Evolutionary conservation across 2,888 invertebrate species (phyloP).

Genomic region (Cheilosia soror): DNA sequence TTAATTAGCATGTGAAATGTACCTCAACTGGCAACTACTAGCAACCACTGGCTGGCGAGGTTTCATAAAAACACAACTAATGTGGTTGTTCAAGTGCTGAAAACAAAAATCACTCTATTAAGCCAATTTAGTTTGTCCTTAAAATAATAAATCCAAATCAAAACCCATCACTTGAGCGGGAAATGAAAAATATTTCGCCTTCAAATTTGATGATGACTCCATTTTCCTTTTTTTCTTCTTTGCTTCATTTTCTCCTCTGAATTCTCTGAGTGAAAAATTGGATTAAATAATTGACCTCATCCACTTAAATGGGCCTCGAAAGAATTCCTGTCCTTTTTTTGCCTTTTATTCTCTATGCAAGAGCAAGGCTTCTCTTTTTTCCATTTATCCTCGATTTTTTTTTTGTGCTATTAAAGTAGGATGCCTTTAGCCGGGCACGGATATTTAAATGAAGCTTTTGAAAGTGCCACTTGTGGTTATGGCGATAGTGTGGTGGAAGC

Average conservation of each 20-base stretch:
- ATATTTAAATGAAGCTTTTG: slow-evolving; percentile 64
- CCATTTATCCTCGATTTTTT: slow-evolving; percentile 12
- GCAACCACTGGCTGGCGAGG: too few species aligned
- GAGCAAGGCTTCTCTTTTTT: slow-evolving; percentile 13
- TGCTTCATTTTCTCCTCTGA: not conserved
- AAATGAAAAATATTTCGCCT: slow-evolving; percentile 1
- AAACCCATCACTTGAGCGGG: not conserved
- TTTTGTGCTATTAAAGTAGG: not conserved
- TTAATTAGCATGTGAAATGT: too few species aligned
- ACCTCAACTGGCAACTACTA: too few species aligned
- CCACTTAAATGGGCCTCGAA: slow-evolving; percentile 63
- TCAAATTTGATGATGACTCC: slow-evolving; percentile 22
- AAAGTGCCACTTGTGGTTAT: slow-evolving; percentile 44
- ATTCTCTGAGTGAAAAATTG: slow-evolving; percentile 66
- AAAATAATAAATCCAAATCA: not conserved
- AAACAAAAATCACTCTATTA: not conserved
- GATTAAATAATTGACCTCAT: slow-evolving; percentile 73
- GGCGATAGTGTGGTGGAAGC: slow-evolving; percentile 7
- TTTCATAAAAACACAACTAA: too few species aligned
- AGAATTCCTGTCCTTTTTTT: slow-evolving; percentile 25
- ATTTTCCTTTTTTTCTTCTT: slow-evolving; percentile 4
- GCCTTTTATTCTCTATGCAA: slow-evolving; percentile 34
- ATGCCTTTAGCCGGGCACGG: slow-evolving; percentile 34
- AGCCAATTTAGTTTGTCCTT: not conserved
- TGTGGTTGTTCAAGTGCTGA: not conserved